Percentiles rank a stretch among this genome's conserved stretches.
These are phyloP conservation scores for Parotia lawesii DNA, from an alignment of 2,113 vertebrate genomes.

Conservation along the genomic window DNA sequence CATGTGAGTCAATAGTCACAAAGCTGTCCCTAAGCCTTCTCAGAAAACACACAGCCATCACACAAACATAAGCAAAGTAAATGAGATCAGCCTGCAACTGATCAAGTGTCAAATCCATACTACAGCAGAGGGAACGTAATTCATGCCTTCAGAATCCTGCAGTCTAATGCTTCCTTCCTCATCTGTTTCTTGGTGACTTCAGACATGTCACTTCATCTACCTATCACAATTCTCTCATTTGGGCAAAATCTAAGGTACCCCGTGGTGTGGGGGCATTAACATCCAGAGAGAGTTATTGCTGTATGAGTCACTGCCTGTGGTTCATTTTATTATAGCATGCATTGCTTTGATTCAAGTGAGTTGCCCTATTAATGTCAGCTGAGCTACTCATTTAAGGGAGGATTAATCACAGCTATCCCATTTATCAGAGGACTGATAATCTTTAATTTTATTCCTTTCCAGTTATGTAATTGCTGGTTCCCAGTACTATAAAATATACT, in stretches of 20 bases:
- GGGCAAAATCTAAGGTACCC: neutral
- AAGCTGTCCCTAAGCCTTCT: neutral
- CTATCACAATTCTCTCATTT: neutral
- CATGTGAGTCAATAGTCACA: neutral
- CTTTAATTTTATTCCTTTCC: slow-evolving; percentile 31
- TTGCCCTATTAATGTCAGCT: neutral
- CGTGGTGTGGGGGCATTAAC: neutral
- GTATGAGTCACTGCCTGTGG: neutral
- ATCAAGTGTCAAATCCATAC: neutral
- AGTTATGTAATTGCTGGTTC: neutral
- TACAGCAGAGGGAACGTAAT: neutral
- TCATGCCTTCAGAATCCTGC: neutral
- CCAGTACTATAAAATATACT: neutral
- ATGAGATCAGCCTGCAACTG: neutral
- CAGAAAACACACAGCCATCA: neutral
- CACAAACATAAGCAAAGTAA: neutral
- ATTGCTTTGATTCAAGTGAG: neutral
- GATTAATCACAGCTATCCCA: slow-evolving; percentile 27
- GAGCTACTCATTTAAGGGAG: neutral
- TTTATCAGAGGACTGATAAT: neutral
- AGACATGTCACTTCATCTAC: neutral
- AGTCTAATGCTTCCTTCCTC: neutral
- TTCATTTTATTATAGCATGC: neutral
- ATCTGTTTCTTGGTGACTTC: neutral
- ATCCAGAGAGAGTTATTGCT: neutral